Conservation (phyloP, 1,140 invertebrate species). For the Penaeus japonicus region DNA sequence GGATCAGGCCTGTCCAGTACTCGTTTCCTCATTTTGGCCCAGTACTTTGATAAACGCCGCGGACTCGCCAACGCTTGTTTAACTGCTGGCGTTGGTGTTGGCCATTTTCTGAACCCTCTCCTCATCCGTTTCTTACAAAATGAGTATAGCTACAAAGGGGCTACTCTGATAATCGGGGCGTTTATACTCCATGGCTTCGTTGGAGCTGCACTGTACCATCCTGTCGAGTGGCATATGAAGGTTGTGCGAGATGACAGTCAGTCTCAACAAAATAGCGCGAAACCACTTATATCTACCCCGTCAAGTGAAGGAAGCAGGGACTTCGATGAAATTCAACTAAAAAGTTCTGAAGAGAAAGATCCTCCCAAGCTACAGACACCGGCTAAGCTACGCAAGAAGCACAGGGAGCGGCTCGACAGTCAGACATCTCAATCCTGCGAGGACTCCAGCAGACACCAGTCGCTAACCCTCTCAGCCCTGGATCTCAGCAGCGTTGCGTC, state of each 20-base stretch:
- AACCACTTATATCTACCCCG: neutral
- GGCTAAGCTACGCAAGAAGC: neutral
- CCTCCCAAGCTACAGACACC: neutral
- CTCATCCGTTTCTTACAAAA: conserved; percentile 55
- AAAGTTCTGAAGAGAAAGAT: neutral
- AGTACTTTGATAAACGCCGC: conserved; percentile 62
- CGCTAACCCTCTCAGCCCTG: neutral
- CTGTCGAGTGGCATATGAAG: conserved; percentile 62
- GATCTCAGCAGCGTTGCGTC: neutral
- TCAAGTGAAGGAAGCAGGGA: neutral
- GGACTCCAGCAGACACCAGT: neutral
- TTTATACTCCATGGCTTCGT: conserved; percentile 79
- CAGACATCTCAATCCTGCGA: neutral
- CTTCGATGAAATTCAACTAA: neutral
- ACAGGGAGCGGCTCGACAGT: neutral
- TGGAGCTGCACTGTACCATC: conserved; percentile 74
- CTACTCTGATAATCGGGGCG: conserved; percentile 62
- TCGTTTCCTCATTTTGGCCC: conserved; percentile 60
- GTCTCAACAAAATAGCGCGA: too few species aligned
- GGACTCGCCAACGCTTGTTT: conserved; percentile 62
- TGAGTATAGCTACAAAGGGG: conserved; percentile 49
- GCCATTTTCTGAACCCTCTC: conserved; percentile 60
- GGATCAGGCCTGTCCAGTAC: neutral
- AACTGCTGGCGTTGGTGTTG: conserved; percentile 61
- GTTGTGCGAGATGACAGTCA: too few species aligned